Conservation (phyloP, 37 sponge, comb jelly and placozoan species). For the Ephydatia muelleri region DNA sequence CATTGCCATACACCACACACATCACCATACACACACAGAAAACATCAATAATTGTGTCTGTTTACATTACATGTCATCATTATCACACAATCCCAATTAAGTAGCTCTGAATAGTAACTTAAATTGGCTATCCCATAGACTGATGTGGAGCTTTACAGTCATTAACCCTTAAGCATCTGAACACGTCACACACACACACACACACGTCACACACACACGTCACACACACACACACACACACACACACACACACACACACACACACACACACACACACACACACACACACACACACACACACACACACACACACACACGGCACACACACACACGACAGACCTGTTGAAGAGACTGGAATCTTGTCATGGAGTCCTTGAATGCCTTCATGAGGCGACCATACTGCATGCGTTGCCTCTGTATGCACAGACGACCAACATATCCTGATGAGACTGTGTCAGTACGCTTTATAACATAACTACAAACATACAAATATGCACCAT, state of each 20-base stretch:
- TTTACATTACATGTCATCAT: too few relatives aligned
- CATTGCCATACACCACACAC: background rate
- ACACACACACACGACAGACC: background rate
- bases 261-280: background rate
- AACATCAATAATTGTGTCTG: too few relatives aligned
- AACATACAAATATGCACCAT: background rate
- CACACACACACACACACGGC: background rate
- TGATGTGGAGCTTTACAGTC: too few relatives aligned
- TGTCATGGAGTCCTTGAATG: background rate
- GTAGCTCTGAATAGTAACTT: too few relatives aligned
- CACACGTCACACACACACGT: background rate
- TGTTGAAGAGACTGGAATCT: background rate
- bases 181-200: conserved; percentile 1
- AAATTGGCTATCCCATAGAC: too few relatives aligned
- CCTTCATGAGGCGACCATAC: background rate
- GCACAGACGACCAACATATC: too few relatives aligned
- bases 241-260: background rate
- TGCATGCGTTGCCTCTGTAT: background rate
- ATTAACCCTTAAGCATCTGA: too few relatives aligned
- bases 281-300: background rate
- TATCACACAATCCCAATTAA: too few relatives aligned
- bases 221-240: background rate
- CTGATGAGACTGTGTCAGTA: background rate
- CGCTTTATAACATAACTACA: background rate
- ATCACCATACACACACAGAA: too few relatives aligned